These are phyloP conservation scores for Trematocara zebra DNA, from an alignment of 2,113 vertebrate species.

Conservation along the genomic window DNA sequence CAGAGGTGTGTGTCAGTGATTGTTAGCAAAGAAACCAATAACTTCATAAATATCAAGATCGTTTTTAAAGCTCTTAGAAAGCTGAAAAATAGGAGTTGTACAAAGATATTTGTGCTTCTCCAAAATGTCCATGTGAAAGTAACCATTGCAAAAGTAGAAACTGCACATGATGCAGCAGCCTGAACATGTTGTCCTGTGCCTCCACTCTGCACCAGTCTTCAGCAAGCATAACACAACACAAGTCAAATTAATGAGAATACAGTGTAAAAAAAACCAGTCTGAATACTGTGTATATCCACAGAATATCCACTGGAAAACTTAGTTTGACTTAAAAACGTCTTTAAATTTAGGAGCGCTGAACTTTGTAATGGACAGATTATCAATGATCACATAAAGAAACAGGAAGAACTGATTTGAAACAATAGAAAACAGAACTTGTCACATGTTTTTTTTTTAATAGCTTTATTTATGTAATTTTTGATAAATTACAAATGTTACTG, in stretches of 20 bases:
- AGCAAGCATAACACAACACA: not conserved
- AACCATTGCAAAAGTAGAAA: not conserved
- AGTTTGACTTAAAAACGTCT: not conserved
- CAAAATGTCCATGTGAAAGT: not conserved
- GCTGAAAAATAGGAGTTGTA: not conserved
- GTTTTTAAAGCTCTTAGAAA: not conserved
- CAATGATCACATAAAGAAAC: not conserved
- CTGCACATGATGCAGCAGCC: not conserved
- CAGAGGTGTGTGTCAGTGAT: not conserved
- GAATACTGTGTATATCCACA: not conserved
- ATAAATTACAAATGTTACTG: not conserved
- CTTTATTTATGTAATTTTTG: not conserved
- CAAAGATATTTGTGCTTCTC: not conserved
- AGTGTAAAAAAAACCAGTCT: not conserved
- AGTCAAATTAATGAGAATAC: not conserved
- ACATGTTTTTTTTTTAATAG: not conserved
- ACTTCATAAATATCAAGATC: not conserved
- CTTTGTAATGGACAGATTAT: not conserved
- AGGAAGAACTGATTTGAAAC: not conserved
- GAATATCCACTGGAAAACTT: not conserved
- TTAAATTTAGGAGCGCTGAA: not conserved
- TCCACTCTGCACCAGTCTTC: not conserved
- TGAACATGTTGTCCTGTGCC: not conserved
- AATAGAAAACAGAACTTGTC: not conserved
- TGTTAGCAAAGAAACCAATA: not conserved